Conservation (phyloP, 1,140 invertebrate genomes). For the Mamestra configurata region DNA sequence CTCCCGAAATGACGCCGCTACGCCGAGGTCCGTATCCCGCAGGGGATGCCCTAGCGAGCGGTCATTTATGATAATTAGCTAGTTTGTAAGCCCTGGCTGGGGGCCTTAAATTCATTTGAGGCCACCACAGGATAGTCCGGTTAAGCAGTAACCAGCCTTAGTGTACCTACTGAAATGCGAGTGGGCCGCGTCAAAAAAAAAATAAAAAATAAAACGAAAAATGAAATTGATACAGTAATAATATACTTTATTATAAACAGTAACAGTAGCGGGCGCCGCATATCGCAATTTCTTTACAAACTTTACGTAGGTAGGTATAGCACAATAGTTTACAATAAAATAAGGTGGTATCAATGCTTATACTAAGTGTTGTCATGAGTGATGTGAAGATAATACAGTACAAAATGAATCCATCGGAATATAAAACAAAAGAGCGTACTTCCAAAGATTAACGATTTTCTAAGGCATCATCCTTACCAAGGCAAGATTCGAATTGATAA, state of each 20-base stretch:
- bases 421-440: conserved; percentile 13
- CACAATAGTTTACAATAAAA: conserved; percentile 35
- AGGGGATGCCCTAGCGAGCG: too few species aligned
- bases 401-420: conserved; percentile 23
- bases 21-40: too few species aligned
- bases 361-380: conserved; percentile 27
- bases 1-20: too few species aligned
- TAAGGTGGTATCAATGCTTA: conserved; percentile 56
- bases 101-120: too few species aligned
- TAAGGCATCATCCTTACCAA: background rate
- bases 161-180: too few species aligned
- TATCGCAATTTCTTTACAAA: conserved; percentile 61
- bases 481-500: background rate
- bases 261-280: conserved; percentile 57
- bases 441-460: background rate
- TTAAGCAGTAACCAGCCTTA: too few species aligned
- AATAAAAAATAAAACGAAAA: conserved; percentile 47
- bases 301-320: background rate
- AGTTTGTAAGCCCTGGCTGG: too few species aligned
- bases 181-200: too few species aligned
- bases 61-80: too few species aligned
- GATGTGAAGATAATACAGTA: conserved; percentile 5
- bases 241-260: conserved; percentile 75
- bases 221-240: conserved; percentile 58
- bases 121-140: too few species aligned